A percentile compares a stretch with the other conserved stretches of the same genome.
phyloP scores from a whole-genome alignment of 1,140 invertebrate genomes.

The Hyles vespertilio region DNA sequence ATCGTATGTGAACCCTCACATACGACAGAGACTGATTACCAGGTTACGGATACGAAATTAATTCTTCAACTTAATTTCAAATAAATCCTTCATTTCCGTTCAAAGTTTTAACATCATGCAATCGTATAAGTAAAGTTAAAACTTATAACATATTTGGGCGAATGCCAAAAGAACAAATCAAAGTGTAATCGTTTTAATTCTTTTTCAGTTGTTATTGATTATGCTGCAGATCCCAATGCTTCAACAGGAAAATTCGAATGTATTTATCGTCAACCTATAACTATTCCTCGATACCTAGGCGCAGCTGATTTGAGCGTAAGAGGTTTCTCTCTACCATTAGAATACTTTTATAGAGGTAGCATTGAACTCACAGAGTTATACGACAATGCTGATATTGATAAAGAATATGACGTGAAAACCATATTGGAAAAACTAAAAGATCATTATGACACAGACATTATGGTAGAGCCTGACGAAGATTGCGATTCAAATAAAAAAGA shows the following conservation, averaged over 20 bases:
- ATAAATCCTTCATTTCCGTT: too few species aligned
- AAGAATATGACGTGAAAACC: constrained; percentile 32
- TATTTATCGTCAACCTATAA: constrained; percentile 60
- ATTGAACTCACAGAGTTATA: constrained; percentile 38
- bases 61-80: too few species aligned
- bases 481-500: constrained; percentile 16
- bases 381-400: constrained; percentile 33
- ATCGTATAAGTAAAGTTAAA: too few species aligned
- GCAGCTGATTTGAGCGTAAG: constrained; percentile 40
- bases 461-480: constrained; percentile 32
- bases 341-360: constrained; percentile 59
- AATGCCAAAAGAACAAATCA: background rate
- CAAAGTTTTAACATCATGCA: too few species aligned
- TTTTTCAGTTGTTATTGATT: constrained; percentile 77
- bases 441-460: constrained; percentile 34
- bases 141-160: too few species aligned
- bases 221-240: constrained; percentile 65
- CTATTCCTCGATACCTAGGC: constrained; percentile 37
- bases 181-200: background rate
- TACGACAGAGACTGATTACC: too few species aligned
- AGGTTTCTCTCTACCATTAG: constrained; percentile 40
- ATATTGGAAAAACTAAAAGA: constrained; percentile 42
- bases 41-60: too few species aligned
- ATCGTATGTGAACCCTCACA: too few species aligned
- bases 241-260: constrained; percentile 78